A percentile compares a stretch with the other conserved stretches of the same genome.
Conservation (phyloP, 2,888 invertebrate genomes). For the Calliscelio sp. region DNA sequence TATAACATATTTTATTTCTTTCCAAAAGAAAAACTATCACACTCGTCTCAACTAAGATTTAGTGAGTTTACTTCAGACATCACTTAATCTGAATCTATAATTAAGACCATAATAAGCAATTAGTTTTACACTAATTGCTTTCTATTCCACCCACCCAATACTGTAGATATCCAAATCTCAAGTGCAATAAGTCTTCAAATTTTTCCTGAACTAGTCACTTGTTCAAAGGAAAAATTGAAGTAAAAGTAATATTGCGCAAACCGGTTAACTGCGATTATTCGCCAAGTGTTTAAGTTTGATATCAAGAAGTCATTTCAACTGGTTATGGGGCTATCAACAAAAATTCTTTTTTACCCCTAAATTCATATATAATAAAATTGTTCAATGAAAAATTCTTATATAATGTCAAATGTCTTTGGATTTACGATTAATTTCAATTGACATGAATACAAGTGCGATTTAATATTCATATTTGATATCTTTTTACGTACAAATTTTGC, state of each 20-base stretch:
- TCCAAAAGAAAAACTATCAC: too few relatives aligned
- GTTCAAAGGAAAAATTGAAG: slow-evolving; percentile 18
- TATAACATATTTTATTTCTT: too few relatives aligned
- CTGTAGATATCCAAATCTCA: slow-evolving; percentile 15
- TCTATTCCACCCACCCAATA: slow-evolving; percentile 9
- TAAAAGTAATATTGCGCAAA: slow-evolving; percentile 44
- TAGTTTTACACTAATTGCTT: slow-evolving; percentile 37
- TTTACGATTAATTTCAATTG: slow-evolving; percentile 1
- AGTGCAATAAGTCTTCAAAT: slow-evolving; percentile 11
- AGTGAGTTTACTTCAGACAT: background rate
- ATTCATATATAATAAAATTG: slow-evolving; percentile 1
- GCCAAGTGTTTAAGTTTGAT: slow-evolving; percentile 19
- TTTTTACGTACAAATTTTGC: too few relatives aligned
- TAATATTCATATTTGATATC: too few relatives aligned
- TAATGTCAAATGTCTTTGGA: background rate
- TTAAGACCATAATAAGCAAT: slow-evolving; percentile 22
- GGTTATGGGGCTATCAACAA: slow-evolving; percentile 7
- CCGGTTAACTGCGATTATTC: slow-evolving; percentile 33
- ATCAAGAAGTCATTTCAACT: slow-evolving; percentile 19
- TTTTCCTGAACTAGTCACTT: slow-evolving; percentile 16
- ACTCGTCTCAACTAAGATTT: too few relatives aligned
- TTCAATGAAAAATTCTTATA: background rate
- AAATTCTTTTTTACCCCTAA: slow-evolving; percentile 23
- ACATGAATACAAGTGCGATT: too few relatives aligned
- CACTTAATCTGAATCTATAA: slow-evolving; percentile 12